Evolutionary conservation across 1,140 invertebrate genomes (phyloP).

Genomic region (Lordiphosa clarofinis): DNA sequence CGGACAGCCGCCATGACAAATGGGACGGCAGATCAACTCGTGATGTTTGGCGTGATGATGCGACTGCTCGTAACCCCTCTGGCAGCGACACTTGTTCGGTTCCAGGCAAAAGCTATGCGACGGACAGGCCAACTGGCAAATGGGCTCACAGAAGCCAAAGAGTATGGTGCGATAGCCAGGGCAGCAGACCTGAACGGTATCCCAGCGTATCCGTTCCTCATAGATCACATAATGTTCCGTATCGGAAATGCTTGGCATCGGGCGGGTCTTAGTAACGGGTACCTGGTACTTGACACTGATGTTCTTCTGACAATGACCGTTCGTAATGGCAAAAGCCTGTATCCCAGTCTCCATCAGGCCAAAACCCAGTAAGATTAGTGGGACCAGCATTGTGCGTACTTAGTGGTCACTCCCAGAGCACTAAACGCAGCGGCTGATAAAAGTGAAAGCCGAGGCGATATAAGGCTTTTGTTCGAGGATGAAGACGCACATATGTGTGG

Average conservation of each 20-base stretch:
- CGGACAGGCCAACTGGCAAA: conserved; percentile 54
- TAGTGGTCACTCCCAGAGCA: conserved; percentile 28
- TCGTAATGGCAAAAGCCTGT: conserved; percentile 50
- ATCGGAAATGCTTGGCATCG: conserved; percentile 2
- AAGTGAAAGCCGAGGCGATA: conserved; percentile 43
- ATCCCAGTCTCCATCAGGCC: conserved; percentile 10
- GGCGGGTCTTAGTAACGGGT: conserved; percentile 42
- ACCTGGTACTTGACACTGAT: conserved; percentile 71
- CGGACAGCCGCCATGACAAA: conserved; percentile 66
- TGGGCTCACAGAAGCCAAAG: conserved; percentile 67
- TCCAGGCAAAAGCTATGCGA: conserved; percentile 82
- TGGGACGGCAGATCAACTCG: conserved; percentile 56
- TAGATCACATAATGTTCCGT: conserved; percentile 43
- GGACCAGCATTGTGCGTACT: conserved; percentile 35
- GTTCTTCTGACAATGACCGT: conserved; percentile 66
- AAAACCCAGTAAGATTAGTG: conserved; percentile 21
- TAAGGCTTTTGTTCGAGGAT: conserved; percentile 18
- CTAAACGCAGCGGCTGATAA: conserved; percentile 49
- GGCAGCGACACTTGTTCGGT: conserved; percentile 83
- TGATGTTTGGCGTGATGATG: conserved; percentile 59
- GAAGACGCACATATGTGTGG: conserved; percentile 10
- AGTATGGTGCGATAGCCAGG: conserved; percentile 67
- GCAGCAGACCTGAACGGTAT: conserved; percentile 62
- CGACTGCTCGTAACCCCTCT: conserved; percentile 80
- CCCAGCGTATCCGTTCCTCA: conserved; percentile 65